Conservation (phyloP, 2,113 vertebrate genomes). For the Speoplatyrhinus poulsoni region DNA sequence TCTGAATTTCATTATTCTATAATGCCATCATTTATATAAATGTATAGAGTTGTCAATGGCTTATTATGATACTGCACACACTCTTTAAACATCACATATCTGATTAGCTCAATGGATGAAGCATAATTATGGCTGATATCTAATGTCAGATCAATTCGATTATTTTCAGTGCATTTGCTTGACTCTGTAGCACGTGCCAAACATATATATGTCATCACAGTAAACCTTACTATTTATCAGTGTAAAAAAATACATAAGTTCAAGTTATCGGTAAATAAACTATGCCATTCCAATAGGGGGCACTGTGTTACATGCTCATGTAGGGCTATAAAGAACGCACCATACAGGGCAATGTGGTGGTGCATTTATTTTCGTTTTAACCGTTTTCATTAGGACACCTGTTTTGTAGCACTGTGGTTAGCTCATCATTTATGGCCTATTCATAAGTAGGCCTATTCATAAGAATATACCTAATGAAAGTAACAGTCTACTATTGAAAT, state of each 20-base stretch:
- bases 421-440: too few species aligned
- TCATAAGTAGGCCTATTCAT: too few species aligned
- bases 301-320: slow-evolving; percentile 63
- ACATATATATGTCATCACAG: neutral
- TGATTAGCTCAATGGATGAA: slow-evolving; percentile 1
- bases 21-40: slow-evolving; percentile 14
- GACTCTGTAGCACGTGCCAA: neutral
- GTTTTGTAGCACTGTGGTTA: neutral
- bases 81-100: neutral
- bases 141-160: neutral
- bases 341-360: neutral
- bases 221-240: neutral
- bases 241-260: neutral
- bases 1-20: slow-evolving; percentile 10
- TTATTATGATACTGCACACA: slow-evolving; percentile 7
- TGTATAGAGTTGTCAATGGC: slow-evolving; percentile 25
- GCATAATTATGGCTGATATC: neutral
- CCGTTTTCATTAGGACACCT: neutral
- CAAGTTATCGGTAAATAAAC: slow-evolving; percentile 10
- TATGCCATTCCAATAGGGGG: slow-evolving; percentile 70
- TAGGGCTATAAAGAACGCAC: slow-evolving; percentile 14
- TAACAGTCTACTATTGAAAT: too few species aligned
- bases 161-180: neutral
- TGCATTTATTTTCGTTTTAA: neutral
- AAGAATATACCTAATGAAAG: too few species aligned